Evolutionary conservation across 2,113 vertebrate species (phyloP), one percentile per base, ranked within the genome.

Genomic region (Clarias gariepinus): DNA sequence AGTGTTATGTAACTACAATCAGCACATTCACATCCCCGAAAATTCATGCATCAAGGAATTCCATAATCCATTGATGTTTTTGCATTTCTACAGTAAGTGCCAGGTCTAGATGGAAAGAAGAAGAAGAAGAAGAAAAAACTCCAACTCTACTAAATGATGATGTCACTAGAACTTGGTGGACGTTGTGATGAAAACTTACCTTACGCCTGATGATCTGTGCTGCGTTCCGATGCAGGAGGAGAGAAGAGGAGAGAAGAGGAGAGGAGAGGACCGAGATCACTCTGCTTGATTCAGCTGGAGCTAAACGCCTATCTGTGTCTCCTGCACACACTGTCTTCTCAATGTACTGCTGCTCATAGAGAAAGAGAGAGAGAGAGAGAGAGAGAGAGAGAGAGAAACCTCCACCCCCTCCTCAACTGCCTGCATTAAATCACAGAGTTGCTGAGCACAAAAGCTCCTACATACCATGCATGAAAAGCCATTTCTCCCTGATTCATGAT

Each of bases 351-450:
- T 74, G 83, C 68, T 84, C 66, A 30, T 21, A 41, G 33, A 61
- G 23, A 33, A 3, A 81, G 78, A 60, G 58, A 66, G 81, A 83
- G 81, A 83, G 66, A 25, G 82, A 71, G 82, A 71, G 82, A 73
- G 68, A 55, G 64, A 69, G 66, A 60, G 69, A 60, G 68, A 84
- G 66, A 84, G 69, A 84, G 83, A 84, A 74, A 60, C 83, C 83
- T 84, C 83, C 83, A 74, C 83, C 83, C 71, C 69, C 83, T 73
- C 68, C 69, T 84, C 83, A 84, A 11, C 55, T 25, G 53, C 83
- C 83, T 84, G 83, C 83, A 84, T 84, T 71, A 84, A 84, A 74
- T 74, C 83, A 84, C 68, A 41, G 83, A 84, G 33, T 84, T 84
- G 83, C 83, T 61, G 68, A 60, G 83, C 83, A 84, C 53, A 73